Conservation (phyloP, 2,113 vertebrate genomes). For the Carettochelys insculpta region DNA sequence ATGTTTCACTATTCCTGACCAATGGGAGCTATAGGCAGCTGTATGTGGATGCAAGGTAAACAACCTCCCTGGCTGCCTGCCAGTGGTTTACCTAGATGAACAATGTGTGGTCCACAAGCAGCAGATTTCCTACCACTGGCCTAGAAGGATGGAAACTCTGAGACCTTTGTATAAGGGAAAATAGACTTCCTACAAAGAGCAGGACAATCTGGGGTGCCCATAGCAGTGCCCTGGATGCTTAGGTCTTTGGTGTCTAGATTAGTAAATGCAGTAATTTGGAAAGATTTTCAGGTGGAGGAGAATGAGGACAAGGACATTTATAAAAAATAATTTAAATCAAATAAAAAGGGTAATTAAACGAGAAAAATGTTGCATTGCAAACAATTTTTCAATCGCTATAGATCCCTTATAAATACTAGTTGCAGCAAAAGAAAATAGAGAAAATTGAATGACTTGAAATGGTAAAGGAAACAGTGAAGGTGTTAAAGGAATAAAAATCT, state of each 20-base stretch:
- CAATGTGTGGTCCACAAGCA: too few relatives aligned
- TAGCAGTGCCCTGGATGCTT: background rate
- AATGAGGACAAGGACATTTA: background rate
- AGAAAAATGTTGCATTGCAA: background rate
- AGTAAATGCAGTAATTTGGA: accelerated
- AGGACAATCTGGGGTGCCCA: background rate
- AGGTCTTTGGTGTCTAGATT: accelerated
- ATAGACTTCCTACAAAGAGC: background rate
- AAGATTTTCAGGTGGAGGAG: background rate
- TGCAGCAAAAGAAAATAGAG: background rate
- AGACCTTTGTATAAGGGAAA: background rate
- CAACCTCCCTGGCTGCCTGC: too few relatives aligned
- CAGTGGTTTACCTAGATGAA: too few relatives aligned
- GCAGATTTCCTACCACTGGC: too few relatives aligned
- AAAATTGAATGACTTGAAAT: accelerated
- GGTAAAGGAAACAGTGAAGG: background rate
- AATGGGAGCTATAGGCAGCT: too few relatives aligned
- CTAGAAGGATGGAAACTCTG: background rate
- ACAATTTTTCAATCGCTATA: background rate
- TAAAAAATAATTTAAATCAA: background rate
- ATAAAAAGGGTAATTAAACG: background rate
- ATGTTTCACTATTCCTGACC: too few relatives aligned
- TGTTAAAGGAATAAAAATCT: background rate
- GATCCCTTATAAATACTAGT: background rate
- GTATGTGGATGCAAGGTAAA: too few relatives aligned